These are phyloP conservation scores for Anoura caudifer DNA, from an alignment of 2,113 vertebrate genomes.

Conservation along the genomic window DNA sequence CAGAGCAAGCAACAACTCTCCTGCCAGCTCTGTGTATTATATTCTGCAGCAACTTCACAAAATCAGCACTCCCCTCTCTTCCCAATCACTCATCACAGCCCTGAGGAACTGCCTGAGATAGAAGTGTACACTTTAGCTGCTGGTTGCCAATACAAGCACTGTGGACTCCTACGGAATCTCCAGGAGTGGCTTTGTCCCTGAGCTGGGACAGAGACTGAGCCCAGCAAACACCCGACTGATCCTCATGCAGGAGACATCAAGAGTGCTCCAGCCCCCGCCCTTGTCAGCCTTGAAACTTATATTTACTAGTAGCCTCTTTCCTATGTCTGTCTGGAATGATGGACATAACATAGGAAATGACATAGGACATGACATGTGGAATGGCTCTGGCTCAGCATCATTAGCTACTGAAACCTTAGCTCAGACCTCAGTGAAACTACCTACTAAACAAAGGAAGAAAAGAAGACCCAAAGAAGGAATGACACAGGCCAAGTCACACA, in stretches of 20 bases:
- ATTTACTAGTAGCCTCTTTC: neutral
- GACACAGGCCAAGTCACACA: neutral
- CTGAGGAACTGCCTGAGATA: neutral
- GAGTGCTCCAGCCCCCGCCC: neutral
- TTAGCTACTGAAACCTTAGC: neutral
- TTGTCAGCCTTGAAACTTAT: neutral
- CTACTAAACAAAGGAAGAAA: neutral
- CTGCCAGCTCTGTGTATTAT: neutral
- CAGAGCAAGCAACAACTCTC: neutral
- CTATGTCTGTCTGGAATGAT: accelerated
- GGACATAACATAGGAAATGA: too few species aligned
- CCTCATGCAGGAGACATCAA: neutral
- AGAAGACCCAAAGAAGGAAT: neutral
- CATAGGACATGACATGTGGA: too few species aligned
- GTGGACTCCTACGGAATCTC: neutral
- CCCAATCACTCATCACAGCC: neutral
- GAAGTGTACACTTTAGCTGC: neutral
- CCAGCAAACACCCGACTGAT: neutral
- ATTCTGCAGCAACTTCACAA: neutral
- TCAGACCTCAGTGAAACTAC: neutral
- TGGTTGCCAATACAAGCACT: accelerated
- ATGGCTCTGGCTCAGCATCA: too few species aligned
- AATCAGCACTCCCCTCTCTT: neutral
- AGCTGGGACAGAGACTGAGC: neutral
- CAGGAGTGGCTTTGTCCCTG: neutral